These are phyloP conservation scores for Altica lythri DNA, from an alignment of 2,888 invertebrate species.

Conservation along the genomic window DNA sequence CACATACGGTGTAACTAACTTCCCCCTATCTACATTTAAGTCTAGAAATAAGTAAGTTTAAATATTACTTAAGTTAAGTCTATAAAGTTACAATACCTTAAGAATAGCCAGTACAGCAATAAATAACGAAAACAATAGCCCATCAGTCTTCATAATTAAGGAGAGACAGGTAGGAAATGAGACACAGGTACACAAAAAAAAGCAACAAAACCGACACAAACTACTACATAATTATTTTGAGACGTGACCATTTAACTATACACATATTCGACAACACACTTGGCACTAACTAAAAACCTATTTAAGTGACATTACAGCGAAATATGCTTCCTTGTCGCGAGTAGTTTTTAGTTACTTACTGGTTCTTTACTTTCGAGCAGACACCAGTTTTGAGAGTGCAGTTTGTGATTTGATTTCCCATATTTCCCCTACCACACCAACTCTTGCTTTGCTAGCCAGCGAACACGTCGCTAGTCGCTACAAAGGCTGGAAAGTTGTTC, in stretches of 20 bases:
- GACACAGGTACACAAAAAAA: conserved; percentile 19
- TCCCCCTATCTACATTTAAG: neutral
- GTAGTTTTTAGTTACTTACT: conserved; percentile 4
- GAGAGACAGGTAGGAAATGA: conserved; percentile 13
- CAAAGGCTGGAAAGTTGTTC: conserved; percentile 16
- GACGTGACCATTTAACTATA: conserved; percentile 10
- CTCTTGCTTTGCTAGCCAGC: conserved; percentile 10
- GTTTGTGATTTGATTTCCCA: conserved; percentile 20
- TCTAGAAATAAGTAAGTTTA: no score
- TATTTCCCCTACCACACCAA: conserved; percentile 22
- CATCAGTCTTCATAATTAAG: conserved; percentile 26
- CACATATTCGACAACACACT: conserved; percentile 16
- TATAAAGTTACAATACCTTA: conserved; percentile 9
- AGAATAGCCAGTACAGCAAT: conserved; percentile 13
- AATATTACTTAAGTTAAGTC: neutral
- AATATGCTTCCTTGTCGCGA: conserved; percentile 15
- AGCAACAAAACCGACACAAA: conserved; percentile 11
- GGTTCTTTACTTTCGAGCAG: conserved; percentile 17
- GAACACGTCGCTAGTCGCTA: conserved; percentile 6
- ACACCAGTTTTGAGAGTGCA: conserved; percentile 15
- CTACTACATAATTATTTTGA: conserved; percentile 21
- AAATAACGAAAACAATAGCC: conserved; percentile 18
- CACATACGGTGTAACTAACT: neutral
- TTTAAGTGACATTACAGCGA: conserved; percentile 15
- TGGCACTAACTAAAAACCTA: conserved; percentile 16